Evolutionary conservation across 2,797 vertebrate genomes (phyloP).

Genomic region (Sebastes melanostomus): DNA sequence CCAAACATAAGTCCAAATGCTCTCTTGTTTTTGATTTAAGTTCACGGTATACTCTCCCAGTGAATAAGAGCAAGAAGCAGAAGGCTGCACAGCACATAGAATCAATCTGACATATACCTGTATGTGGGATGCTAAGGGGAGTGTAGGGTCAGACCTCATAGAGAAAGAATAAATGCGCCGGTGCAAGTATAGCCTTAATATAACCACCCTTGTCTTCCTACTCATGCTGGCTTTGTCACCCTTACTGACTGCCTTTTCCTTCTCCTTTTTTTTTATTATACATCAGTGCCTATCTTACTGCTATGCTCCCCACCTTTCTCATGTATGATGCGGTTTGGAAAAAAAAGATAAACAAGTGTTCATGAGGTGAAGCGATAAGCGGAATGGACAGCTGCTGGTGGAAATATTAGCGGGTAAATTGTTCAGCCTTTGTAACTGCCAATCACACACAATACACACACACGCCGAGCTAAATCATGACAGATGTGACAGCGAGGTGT

Average conservation of each 20-base stretch:
- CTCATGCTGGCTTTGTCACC: not conserved
- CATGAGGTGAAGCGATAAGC: constrained; percentile 35
- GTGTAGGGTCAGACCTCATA: constrained; percentile 62
- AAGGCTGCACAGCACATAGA: constrained; percentile 10
- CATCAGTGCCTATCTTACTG: not conserved
- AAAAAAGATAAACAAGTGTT: constrained; percentile 37
- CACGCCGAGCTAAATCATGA: constrained; percentile 42
- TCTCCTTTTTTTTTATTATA: not conserved
- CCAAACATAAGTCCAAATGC: constrained; percentile 70
- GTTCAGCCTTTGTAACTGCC: constrained; percentile 65
- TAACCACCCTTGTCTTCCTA: not conserved
- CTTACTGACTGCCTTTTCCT: not conserved
- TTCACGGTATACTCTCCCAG: constrained; percentile 48
- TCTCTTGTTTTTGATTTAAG: constrained; percentile 71
- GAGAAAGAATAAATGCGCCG: constrained; percentile 63
- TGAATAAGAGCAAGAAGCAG: constrained; percentile 57
- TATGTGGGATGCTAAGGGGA: not conserved
- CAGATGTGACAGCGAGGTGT: constrained; percentile 46
- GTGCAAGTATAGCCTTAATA: constrained; percentile 49
- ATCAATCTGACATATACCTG: not conserved
- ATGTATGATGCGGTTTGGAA: constrained; percentile 17
- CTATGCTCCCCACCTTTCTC: constrained; percentile 19
- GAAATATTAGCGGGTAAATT: constrained; percentile 62
- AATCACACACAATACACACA: constrained; percentile 34
- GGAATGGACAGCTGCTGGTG: constrained; percentile 53